These are phyloP conservation scores for Chironomus tentans DNA, from an alignment of 2,888 invertebrate species.

Conservation along the genomic window DNA sequence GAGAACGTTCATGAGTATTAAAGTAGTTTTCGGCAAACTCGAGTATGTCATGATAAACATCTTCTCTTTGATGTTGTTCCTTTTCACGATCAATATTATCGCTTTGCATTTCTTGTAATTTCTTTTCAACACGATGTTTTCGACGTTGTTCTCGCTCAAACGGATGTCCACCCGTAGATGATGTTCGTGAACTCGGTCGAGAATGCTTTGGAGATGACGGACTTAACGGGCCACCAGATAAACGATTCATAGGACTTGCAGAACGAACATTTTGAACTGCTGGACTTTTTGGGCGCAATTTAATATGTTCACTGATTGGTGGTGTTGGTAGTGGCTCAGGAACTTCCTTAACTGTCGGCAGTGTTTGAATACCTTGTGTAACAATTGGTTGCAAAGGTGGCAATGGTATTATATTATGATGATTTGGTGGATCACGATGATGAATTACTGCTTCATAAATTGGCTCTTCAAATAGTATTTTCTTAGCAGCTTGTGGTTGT, in stretches of 20 bases:
- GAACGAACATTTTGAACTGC: constrained; percentile 36
- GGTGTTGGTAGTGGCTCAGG: constrained; percentile 34
- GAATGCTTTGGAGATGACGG: constrained; percentile 45
- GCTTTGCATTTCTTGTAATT: constrained; percentile 65
- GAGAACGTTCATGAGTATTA: constrained; percentile 77
- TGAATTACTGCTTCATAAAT: constrained; percentile 81
- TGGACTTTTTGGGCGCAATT: constrained; percentile 39
- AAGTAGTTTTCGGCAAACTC: constrained; percentile 93
- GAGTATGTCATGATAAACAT: constrained; percentile 67
- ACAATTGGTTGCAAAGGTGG: constrained; percentile 36
- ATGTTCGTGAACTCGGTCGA: constrained; percentile 45
- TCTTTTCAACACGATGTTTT: constrained; percentile 76
- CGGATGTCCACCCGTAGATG: constrained; percentile 40
- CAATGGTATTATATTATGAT: constrained; percentile 28
- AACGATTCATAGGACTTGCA: constrained; percentile 33
- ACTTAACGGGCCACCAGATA: constrained; percentile 33
- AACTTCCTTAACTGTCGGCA: constrained; percentile 38
- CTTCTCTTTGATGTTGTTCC: constrained; percentile 44
- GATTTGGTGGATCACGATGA: constrained; percentile 45
- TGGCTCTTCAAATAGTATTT: constrained; percentile 49
- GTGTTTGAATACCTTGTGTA: constrained; percentile 34
- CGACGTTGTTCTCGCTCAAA: constrained; percentile 68
- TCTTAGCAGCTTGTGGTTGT: constrained; percentile 31
- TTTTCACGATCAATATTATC: constrained; percentile 38
- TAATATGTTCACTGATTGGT: constrained; percentile 30